Conservation (phyloP, 1,140 invertebrate species). For the Harlomillsia oculata region DNA sequence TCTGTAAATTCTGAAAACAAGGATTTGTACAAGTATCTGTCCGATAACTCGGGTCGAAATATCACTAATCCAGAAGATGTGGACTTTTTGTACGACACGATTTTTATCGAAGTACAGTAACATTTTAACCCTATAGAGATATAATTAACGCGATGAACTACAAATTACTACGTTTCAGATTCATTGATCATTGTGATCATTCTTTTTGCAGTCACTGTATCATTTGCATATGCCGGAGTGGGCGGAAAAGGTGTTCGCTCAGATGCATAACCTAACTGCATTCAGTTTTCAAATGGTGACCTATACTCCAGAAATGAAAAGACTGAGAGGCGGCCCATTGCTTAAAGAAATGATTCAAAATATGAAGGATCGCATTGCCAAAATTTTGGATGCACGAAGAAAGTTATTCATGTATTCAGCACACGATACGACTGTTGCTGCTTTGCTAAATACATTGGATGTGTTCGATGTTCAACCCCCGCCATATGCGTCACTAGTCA, state of each 20-base stretch:
- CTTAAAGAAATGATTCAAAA: constrained; percentile 37
- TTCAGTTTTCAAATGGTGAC: constrained; percentile 59
- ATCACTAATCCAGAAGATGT: constrained; percentile 55
- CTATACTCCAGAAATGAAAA: constrained; percentile 57
- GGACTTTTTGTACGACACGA: constrained; percentile 61
- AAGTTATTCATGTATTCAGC: constrained; percentile 39
- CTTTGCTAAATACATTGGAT: constrained; percentile 40
- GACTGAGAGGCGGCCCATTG: constrained; percentile 56
- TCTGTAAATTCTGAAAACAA: constrained; percentile 44
- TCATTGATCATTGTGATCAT: neutral
- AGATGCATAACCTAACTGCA: constrained; percentile 56
- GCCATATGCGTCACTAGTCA: constrained; percentile 41
- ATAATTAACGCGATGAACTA: no score
- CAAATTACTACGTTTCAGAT: neutral
- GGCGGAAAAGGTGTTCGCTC: constrained; percentile 52
- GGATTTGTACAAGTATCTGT: constrained; percentile 54
- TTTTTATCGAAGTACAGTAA: constrained; percentile 54
- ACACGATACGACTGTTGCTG: constrained; percentile 44
- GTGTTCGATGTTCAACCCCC: constrained; percentile 41
- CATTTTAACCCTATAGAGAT: no score
- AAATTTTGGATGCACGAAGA: constrained; percentile 23
- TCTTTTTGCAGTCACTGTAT: constrained; percentile 42
- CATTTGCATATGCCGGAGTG: constrained; percentile 58
- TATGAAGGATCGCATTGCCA: constrained; percentile 31
- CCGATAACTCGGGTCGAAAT: constrained; percentile 54